phyloP scores from a whole-genome alignment of 1,140 invertebrate species.

The Fragariocoptes setiger region DNA sequence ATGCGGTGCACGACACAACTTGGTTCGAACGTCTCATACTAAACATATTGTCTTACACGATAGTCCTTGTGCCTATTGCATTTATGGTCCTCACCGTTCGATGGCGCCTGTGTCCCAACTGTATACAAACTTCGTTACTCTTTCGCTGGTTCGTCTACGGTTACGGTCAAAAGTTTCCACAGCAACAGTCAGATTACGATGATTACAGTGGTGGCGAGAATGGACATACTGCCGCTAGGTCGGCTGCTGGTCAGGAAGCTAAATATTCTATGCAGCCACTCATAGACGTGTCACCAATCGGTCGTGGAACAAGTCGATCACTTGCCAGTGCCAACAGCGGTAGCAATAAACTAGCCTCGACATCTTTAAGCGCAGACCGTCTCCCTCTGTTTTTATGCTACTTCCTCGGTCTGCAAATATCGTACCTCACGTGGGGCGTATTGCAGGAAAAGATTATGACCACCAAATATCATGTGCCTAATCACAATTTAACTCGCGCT shows the following conservation, averaged over 20 bases:
- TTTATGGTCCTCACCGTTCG: background rate
- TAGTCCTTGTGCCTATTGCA: background rate
- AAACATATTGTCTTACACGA: background rate
- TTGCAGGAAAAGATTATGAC: slow-evolving; percentile 32
- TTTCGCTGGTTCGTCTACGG: slow-evolving; percentile 7
- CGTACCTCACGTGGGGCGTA: slow-evolving; percentile 73
- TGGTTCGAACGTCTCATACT: background rate
- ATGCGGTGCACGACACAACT: background rate
- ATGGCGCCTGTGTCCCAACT: background rate
- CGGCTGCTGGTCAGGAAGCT: slow-evolving; percentile 24
- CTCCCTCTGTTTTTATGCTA: slow-evolving; percentile 32
- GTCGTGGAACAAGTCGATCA: background rate
- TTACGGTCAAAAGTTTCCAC: too few relatives aligned
- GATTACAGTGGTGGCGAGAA: too few relatives aligned
- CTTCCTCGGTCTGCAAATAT: slow-evolving; percentile 52
- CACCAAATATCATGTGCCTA: slow-evolving; percentile 29
- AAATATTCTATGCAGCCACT: too few relatives aligned
- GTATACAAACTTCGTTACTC: background rate
- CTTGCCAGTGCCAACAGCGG: slow-evolving; percentile 6
- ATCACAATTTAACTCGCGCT: background rate
- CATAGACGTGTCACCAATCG: slow-evolving; percentile 12
- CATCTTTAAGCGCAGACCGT: too few relatives aligned
- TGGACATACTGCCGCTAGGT: slow-evolving; percentile 22
- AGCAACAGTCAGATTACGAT: too few relatives aligned
- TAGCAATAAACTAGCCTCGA: slow-evolving; percentile 8